These are phyloP conservation scores for Cuculus canorus DNA, from an alignment of 2,797 vertebrate genomes.

Conservation along the genomic window DNA sequence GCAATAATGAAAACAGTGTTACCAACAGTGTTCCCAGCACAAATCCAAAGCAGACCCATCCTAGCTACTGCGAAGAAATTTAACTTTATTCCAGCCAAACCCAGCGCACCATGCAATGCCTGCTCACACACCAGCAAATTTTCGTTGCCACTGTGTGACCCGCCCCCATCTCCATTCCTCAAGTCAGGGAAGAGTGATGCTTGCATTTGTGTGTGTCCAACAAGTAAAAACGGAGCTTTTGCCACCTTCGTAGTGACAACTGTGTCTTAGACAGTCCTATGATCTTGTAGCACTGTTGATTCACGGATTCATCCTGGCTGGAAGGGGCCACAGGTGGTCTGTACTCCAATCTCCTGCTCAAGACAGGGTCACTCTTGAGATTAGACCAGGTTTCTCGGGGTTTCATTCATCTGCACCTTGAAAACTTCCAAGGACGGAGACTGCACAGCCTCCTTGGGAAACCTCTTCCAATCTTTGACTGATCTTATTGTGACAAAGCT, in stretches of 20 bases:
- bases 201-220: not conserved
- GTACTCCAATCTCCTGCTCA: not conserved
- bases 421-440: not conserved
- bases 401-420: not conserved
- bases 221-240: not conserved
- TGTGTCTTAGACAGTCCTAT: not conserved
- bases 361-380: not conserved
- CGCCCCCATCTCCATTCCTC: not conserved
- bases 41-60: too few relatives aligned
- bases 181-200: not conserved
- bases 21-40: too few relatives aligned
- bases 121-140: not conserved
- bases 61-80: too few relatives aligned
- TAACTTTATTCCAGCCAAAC: too few relatives aligned
- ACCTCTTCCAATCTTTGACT: not conserved
- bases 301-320: not conserved
- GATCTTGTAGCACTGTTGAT: not conserved
- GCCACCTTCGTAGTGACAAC: not conserved
- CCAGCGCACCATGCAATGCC: not conserved
- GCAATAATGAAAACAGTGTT: too few relatives aligned
- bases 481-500: not conserved
- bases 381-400: not conserved
- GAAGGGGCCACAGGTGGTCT: not conserved
- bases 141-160: not conserved
- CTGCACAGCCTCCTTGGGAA: rapidly evolving